Base-by-base conservation (phyloP, 1,140 invertebrate genomes). In the Papilio xuthus region DNA sequence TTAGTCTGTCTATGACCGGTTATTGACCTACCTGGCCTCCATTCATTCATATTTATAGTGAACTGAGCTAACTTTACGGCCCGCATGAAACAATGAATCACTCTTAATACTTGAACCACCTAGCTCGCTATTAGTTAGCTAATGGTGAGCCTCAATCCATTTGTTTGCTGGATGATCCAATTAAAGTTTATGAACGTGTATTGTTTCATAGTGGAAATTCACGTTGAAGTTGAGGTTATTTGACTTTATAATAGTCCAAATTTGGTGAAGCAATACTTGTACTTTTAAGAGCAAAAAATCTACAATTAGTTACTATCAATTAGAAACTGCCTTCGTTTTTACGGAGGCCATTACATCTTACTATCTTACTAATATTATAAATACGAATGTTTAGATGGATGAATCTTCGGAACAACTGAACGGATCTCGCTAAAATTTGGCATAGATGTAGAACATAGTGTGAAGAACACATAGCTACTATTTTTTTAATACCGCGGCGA, bases 31-130 rank as follows among this genome's bases (percentile, higher is more conserved):
- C 28, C 74, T 76, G 74, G n/a, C 74, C 74, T 53, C 42, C 74
- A 76, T 76, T 76, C 20, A 76, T 76, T 76, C 50, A 76, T 76
- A 76, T 76, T 60, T 76, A 76, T 76, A 53, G 74, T 76, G 23
- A 63, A 76, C 74, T 76, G 56, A 76, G 74, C 50, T 76, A 76
- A 60, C 74, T 76, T 76, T 76, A 76, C 53, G 60, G 74, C 53
- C 13, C 13, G 37, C 2, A 53, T 76, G 74, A 76, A 76, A 37
- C 74, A 76, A 76, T 76, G 53, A 76, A 76, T 76, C 74, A 76
- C 74, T 76, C 53, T 76, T 76, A 76, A 76, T 75, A 75, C 74
- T 76, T 28, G 53, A 76, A 76, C 53, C 53, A 76, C 50, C 28
- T 60, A 76, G 53, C 50, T 60, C 53, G 53, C 50, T 76, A 72